Base-by-base conservation (phyloP, 2,888 invertebrate species). In the Piscicola geometra region DNA sequence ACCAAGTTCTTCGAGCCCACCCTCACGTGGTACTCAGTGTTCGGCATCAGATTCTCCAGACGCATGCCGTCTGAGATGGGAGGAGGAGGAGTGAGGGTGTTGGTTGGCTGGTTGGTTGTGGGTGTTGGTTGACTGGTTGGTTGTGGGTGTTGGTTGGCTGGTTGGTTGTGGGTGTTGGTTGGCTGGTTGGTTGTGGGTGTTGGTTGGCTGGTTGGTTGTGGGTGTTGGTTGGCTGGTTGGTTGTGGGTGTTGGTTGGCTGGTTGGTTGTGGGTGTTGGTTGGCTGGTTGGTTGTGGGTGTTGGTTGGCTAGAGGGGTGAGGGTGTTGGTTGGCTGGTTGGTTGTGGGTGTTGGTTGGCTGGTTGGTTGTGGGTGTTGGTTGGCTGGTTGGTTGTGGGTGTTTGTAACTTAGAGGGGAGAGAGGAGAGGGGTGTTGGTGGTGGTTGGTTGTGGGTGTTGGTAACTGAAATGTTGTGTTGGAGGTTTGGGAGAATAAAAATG, bases 1-100 rank as follows among this genome's bases (percentile, higher is more conserved):
- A 73, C 73, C 60, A 56, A 52, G 36, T 73, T 73, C 52, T 73
- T 73, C 3, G 60, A 52, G n/a, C 30, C 56, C 35, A 73, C 32
- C 52, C 25, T 60, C 32, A 73, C 25, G 12, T 12, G 33, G 73
- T 73, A 73, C 28, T 60, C 33, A 2, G 21, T 73, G 35, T 33
- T 60, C 25, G 64, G 2, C 25, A 33, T 32, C 36, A 73, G 32
- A 33, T 73, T 73, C 36, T 73, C 73, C n/a, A 73, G 28, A 33
- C 35, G 47, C 33, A 73, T 36, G 15, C 33, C 32, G 9, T 32
- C 35, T 67, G 32, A 12, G 33, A 21, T 28, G 64, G 5, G n/a
- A 9, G 5, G 64, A 12, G 30, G 30, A 12, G 64, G 5, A 9
- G 30, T 64, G 30, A 12, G n/a, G n/a, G n/a, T n/a, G n/a, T n/a